Conservation (phyloP, 1,140 invertebrate genomes). For the Panonychus citri region DNA sequence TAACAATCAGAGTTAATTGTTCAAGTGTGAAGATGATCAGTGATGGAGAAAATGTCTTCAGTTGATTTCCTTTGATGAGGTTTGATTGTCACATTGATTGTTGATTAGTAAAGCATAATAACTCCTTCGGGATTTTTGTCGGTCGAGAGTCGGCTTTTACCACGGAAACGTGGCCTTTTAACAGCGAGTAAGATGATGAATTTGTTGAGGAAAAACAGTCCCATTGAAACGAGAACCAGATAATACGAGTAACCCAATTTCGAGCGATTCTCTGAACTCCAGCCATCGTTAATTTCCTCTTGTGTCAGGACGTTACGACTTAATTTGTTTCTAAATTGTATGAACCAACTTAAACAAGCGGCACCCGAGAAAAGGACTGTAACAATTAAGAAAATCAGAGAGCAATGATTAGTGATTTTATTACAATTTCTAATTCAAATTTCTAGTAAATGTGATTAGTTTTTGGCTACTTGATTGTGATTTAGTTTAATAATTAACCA, state of each 20-base stretch:
- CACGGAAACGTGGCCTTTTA: slow-evolving; percentile 31
- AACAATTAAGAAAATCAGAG: neutral
- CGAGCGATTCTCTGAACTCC: slow-evolving; percentile 42
- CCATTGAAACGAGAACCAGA: slow-evolving; percentile 44
- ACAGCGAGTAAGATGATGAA: slow-evolving; percentile 45
- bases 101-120: slow-evolving; percentile 49
- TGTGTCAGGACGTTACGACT: slow-evolving; percentile 48
- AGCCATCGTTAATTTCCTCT: slow-evolving; percentile 43
- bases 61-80: no score
- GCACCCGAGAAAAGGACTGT: slow-evolving; percentile 42
- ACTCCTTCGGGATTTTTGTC: slow-evolving; percentile 59
- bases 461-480: no score
- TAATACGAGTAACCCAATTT: slow-evolving; percentile 53
- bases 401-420: neutral
- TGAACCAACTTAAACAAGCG: slow-evolving; percentile 43
- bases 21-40: no score
- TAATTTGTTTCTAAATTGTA: slow-evolving; percentile 45
- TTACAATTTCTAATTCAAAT: neutral
- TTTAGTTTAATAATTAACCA: neutral
- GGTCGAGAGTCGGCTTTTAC: slow-evolving; percentile 26
- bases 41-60: no score
- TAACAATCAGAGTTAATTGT: no score
- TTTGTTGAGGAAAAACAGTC: slow-evolving; percentile 46
- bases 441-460: neutral
- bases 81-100: neutral